phyloP scores from a whole-genome alignment of 2,113 vertebrate species.

The Gadus macrocephalus region DNA sequence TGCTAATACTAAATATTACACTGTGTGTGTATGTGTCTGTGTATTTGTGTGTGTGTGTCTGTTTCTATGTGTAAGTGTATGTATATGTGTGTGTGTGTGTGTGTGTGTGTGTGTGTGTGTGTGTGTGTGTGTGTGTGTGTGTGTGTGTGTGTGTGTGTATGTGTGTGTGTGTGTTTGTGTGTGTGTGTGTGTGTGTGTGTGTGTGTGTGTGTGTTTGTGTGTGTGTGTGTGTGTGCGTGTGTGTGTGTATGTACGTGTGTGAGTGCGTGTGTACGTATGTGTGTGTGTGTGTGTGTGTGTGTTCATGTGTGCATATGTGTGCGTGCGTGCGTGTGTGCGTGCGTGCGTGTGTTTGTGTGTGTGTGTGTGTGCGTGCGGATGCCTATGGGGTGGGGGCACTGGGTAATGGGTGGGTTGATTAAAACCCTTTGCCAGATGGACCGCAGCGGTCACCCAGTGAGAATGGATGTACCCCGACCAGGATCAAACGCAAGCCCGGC shows the following conservation, averaged over 20 bases:
- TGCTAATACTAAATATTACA: conserved; percentile 15
- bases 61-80: conserved; percentile 20
- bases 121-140: conserved; percentile 12
- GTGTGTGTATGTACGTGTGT: conserved; percentile 18
- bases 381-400: conserved; percentile 33
- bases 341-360: too few species aligned
- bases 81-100: conserved; percentile 5
- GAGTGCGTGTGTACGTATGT: conserved; percentile 12
- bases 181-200: neutral
- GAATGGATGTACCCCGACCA: conserved; percentile 65
- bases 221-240: conserved; percentile 17
- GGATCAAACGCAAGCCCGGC: conserved; percentile 69
- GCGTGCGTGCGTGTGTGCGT: too few species aligned
- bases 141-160: conserved; percentile 16
- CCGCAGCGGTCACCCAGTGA: conserved; percentile 66
- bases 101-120: neutral
- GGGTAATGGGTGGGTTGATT: conserved; percentile 42
- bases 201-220: neutral
- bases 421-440: conserved; percentile 75
- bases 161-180: neutral
- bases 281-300: too few species aligned
- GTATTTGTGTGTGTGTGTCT: neutral
- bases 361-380: conserved; percentile 20
- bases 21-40: neutral
- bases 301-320: too few species aligned